Evolutionary conservation across 2,797 vertebrate species (phyloP).

Genomic region (Pangasius mekongensis): DNA sequence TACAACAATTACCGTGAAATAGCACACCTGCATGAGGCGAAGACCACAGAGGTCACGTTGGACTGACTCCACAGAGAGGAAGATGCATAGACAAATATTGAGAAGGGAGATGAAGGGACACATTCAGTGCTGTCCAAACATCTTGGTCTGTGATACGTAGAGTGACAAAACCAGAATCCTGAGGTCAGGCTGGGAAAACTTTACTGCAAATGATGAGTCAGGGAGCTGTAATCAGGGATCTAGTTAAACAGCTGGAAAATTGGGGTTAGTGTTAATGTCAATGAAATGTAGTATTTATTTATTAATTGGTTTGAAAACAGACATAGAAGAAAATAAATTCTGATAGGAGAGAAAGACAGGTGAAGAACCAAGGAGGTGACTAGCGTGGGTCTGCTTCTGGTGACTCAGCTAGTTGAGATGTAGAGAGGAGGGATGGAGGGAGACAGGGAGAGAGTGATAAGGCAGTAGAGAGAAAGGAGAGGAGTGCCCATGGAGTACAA

Average conservation of each 20-base stretch:
- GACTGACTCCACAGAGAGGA: slow-evolving; percentile 3
- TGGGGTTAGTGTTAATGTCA: background rate
- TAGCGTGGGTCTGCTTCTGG: slow-evolving; percentile 28
- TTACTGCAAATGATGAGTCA: background rate
- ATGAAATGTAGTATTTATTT: background rate
- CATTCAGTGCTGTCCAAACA: slow-evolving; percentile 9
- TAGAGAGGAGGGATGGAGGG: slow-evolving; percentile 14
- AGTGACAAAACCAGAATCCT: background rate
- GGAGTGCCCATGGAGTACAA: slow-evolving; percentile 15
- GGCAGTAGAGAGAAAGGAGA: slow-evolving; percentile 9
- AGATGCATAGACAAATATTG: background rate
- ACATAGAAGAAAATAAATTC: background rate
- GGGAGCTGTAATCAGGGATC: no score
- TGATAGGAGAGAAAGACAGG: background rate
- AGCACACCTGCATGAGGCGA: slow-evolving; percentile 8
- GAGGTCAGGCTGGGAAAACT: background rate
- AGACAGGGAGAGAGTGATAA: background rate
- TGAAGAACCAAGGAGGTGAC: background rate
- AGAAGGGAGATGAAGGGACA: background rate
- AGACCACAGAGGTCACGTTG: slow-evolving; percentile 1
- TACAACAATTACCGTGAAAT: slow-evolving; percentile 25
- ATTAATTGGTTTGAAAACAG: background rate
- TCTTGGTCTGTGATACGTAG: background rate
- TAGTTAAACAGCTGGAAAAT: background rate
- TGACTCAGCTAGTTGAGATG: slow-evolving; percentile 41